Percentiles rank a stretch among this genome's conserved stretches.
Evolutionary conservation across 2,113 vertebrate genomes (phyloP).

Genomic region (Microtus montanus): DNA sequence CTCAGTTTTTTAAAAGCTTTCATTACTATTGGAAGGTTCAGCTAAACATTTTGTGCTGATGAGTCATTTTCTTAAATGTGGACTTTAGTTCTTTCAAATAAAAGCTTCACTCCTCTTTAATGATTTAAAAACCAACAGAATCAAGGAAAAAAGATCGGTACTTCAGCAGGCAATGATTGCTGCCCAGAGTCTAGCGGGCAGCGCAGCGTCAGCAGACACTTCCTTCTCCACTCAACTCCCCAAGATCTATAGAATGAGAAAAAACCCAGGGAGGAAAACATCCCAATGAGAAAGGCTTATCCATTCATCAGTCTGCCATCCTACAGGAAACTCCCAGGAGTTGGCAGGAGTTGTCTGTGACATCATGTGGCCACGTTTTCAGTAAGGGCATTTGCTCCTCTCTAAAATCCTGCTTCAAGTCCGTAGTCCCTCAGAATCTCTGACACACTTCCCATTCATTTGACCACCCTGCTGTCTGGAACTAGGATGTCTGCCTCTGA

Average conservation of each 20-base stretch:
- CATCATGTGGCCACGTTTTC: constrained; percentile 5
- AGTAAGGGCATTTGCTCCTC: background rate
- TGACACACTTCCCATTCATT: background rate
- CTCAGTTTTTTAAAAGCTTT: background rate
- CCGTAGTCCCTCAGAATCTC: background rate
- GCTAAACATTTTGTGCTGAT: constrained; percentile 27
- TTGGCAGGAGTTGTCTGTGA: background rate
- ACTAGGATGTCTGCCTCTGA: background rate
- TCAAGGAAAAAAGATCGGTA: background rate
- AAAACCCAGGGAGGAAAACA: background rate
- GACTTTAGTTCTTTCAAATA: constrained; percentile 32
- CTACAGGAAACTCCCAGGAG: background rate
- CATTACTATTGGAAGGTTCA: constrained; percentile 40
- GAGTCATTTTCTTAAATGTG: constrained; percentile 38
- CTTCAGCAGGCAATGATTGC: background rate
- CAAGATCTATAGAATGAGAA: background rate
- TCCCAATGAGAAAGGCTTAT: background rate
- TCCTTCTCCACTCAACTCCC: background rate
- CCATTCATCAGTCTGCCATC: background rate
- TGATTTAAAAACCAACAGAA: constrained; percentile 8
- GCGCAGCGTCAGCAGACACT: background rate
- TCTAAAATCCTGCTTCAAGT: background rate
- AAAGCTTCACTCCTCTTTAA: constrained; percentile 25
- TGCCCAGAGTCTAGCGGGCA: background rate
- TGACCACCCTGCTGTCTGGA: background rate